Percentiles rank a stretch among this genome's conserved stretches.
Evolutionary conservation across 2,888 invertebrate genomes (phyloP).

Genomic region (Cephus runcator): DNA sequence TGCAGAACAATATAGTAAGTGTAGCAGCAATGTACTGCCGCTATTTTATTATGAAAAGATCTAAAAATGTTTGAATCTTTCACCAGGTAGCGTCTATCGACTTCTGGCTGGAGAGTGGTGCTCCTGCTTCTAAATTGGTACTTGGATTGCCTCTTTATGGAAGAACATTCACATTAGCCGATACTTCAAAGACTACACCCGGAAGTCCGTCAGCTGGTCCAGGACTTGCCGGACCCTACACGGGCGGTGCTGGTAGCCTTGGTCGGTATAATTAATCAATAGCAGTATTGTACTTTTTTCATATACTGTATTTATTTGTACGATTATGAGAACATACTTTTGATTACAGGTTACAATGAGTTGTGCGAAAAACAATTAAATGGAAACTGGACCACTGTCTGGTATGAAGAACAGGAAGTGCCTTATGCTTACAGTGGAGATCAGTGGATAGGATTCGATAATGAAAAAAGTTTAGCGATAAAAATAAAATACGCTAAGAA

Average conservation of each 20-base stretch:
- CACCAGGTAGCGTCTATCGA: conserved; percentile 65
- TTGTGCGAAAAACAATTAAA: conserved; percentile 54
- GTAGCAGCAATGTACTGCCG: no score
- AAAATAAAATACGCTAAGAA: conserved; percentile 40
- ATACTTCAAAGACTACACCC: conserved; percentile 64
- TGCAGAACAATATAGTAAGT: no score
- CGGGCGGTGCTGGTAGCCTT: conserved; percentile 72
- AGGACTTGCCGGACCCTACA: conserved; percentile 75
- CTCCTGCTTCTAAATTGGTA: conserved; percentile 72
- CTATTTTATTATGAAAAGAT: background rate
- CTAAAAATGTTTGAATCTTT: conserved; percentile 20
- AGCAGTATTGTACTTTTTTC: no score
- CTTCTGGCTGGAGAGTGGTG: conserved; percentile 70
- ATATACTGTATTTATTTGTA: background rate
- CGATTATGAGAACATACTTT: background rate
- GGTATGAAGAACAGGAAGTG: no score
- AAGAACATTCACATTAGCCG: conserved; percentile 72
- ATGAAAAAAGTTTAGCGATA: no score
- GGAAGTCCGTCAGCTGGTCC: conserved; percentile 71
- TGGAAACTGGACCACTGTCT: background rate
- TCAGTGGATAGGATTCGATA: no score
- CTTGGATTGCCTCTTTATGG: conserved; percentile 80
- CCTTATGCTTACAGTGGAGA: no score
- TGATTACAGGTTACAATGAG: conserved; percentile 72
- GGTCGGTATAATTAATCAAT: conserved; percentile 54